Evolutionary conservation across 2,888 invertebrate genomes (phyloP), one percentile per base, ranked within the genome.

Genomic region (Herminia tarsipennalis): DNA sequence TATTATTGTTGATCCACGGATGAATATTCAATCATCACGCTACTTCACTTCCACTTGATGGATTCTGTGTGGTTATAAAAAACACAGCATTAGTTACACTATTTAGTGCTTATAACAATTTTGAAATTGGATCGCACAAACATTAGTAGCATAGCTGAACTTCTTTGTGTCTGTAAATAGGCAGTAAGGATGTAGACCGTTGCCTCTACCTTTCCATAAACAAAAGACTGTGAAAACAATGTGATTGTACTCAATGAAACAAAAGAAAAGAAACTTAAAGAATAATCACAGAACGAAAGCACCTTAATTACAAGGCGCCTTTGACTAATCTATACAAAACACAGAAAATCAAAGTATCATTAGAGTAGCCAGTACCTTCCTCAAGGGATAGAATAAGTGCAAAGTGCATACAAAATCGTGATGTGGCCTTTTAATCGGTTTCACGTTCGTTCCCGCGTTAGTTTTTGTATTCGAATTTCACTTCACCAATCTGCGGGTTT

Each of bases 371-470:
- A 61, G 75, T 76, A 66, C 79, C 79, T 75, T 80, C 75, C 73
- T 74, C 78, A 74, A 74, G 73, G 83, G 76, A 84, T 85, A 83
- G 74, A 87, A 83, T 83, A 84, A 89, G 89, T 90, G 88, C 91
- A 91, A 89, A 91, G 89, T 88, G 91, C 89, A 91, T 88, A 88
- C 88, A 86, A 82, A 90, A 89, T 90, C 91, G 91, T 91, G 91
- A 90, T 91, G 91, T 80, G 86, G 87, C 83, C 84, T 85, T 90
- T 91, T 90, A 91, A 90, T 90, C 91, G 90, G 83, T 90, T 89
- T 81, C 90, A 89, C 89, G 89, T 87, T 88, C 81, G 81, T 86
- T 86, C 83, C 83, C 83, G 86, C 80, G 83, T 81, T 83, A 84
- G 85, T 88, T 90, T 90, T 90, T 88, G 88, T 87, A 86, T 88